Conservation (phyloP, 2,113 vertebrate species). For the Colius striatus region DNA sequence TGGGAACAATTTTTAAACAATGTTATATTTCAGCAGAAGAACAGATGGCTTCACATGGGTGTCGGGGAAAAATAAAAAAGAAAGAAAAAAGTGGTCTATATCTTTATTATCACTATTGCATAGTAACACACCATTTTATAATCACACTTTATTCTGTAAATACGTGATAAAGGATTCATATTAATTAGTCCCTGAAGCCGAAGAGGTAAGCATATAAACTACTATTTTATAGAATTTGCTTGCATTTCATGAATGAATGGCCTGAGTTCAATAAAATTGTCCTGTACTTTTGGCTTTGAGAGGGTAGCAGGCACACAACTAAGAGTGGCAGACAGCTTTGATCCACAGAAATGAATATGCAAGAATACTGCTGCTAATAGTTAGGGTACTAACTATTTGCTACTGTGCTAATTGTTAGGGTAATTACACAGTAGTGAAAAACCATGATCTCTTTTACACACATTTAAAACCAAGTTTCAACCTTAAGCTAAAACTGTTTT, state of each 20-base stretch:
- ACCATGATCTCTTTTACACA: fast-evolving
- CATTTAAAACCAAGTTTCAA: background rate
- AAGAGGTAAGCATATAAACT: background rate
- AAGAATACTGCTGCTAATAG: background rate
- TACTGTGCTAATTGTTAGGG: background rate
- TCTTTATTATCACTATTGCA: background rate
- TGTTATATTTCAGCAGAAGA: background rate
- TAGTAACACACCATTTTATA: background rate
- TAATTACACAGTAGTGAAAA: background rate
- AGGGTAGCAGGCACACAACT: background rate
- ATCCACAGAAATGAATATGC: background rate
- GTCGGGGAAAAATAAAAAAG: background rate
- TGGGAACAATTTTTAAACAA: background rate
- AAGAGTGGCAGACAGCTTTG: background rate
- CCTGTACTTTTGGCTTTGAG: background rate
- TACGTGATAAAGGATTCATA: background rate
- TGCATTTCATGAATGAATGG: background rate
- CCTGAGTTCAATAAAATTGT: background rate
- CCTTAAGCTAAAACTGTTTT: background rate
- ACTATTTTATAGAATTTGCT: background rate
- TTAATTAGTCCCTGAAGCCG: background rate
- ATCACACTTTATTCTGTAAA: background rate
- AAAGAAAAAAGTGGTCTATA: background rate
- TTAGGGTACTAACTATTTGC: too few relatives aligned
- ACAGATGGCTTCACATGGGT: background rate